Evolutionary conservation across 1,140 invertebrate genomes (phyloP), one percentile per base, ranked within the genome.

Genomic region (Platorchestia sp.): DNA sequence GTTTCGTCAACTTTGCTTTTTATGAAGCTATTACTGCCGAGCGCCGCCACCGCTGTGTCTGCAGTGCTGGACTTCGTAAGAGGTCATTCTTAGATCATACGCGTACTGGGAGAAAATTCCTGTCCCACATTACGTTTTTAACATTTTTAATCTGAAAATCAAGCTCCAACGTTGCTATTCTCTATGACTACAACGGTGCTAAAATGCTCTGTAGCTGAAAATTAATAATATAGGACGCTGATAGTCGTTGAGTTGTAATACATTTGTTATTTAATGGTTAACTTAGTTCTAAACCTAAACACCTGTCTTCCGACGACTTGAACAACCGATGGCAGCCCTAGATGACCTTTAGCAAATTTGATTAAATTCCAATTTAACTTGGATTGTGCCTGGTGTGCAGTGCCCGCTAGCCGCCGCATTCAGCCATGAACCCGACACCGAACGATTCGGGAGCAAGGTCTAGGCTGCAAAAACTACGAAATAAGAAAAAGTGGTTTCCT

Each of bases 371-470:
- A 36, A 75, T 75, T 10, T 75, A 75, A 22, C 27, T 75, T 75
- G 59, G 59, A 75, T 36, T 75, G 27, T 36, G 59, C 10, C 59
- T 75, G 10, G 27, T 27, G 59, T 75, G 59, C 14, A 75, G 59
- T 89, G 87, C n/a, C 42, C 14, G 41, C 87, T 42, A 44, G n/a
- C 87, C 14, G n/a, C 36, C 87, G 36, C 87, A 89, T 41, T 75
- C 43, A 89, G 87, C 87, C 87, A 89, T 89, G 87, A 89, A 89
- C 87, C 43, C 87, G 87, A 41, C 87, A 27, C 43, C 87, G 87
- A 89, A 41, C 87, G 87, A 89, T 89, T 89, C n/a, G 87, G 27
- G 87, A 89, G 87, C 87, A 89, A 89, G 87, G 87, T 89, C 87
- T 89, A 42, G 87, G n/a, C 87, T 41, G 87, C 87, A 89, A 89